Conservation (phyloP, 2,797 vertebrate genomes). For the Enteromius thamalakanensis region DNA sequence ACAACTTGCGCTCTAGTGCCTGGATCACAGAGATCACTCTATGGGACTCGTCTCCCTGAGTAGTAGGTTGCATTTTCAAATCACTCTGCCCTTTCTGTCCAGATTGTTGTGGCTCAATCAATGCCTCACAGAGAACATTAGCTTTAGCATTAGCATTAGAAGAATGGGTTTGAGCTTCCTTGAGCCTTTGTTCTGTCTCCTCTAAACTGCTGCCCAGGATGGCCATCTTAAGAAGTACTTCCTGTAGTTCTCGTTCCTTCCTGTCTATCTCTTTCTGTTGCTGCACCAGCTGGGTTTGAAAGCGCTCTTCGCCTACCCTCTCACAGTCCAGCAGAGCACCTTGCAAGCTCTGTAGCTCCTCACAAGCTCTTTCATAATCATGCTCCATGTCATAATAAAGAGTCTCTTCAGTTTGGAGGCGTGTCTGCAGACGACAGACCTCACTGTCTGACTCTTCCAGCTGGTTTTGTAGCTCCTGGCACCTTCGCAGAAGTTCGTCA, state of each 20-base stretch:
- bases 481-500: slow-evolving; percentile 78
- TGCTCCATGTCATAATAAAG: slow-evolving; percentile 85
- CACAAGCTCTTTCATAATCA: slow-evolving; percentile 76
- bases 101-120: slow-evolving; percentile 67
- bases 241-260: slow-evolving; percentile 86
- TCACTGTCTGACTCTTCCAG: slow-evolving; percentile 79
- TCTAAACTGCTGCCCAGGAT: slow-evolving; percentile 85
- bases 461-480: slow-evolving; percentile 86
- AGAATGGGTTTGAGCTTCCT: slow-evolving; percentile 70
- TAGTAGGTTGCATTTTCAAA: slow-evolving; percentile 66
- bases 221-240: slow-evolving; percentile 87
- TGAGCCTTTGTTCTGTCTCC: slow-evolving; percentile 83
- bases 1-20: slow-evolving; percentile 89
- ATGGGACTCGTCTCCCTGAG: slow-evolving; percentile 74
- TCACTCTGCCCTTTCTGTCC: slow-evolving; percentile 65
- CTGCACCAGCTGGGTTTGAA: slow-evolving; percentile 48
- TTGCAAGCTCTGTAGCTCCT: slow-evolving; percentile 79
- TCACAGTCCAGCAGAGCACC: slow-evolving; percentile 79
- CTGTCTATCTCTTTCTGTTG: slow-evolving; percentile 79
- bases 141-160: not conserved
- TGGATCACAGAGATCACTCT: slow-evolving; percentile 87
- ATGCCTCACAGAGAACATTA: not conserved
- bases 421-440: slow-evolving; percentile 77
- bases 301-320: slow-evolving; percentile 65
- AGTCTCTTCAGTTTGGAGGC: slow-evolving; percentile 81